Conservation (phyloP, 2,797 vertebrate genomes). For the Chaetophractus vellerosus region DNA sequence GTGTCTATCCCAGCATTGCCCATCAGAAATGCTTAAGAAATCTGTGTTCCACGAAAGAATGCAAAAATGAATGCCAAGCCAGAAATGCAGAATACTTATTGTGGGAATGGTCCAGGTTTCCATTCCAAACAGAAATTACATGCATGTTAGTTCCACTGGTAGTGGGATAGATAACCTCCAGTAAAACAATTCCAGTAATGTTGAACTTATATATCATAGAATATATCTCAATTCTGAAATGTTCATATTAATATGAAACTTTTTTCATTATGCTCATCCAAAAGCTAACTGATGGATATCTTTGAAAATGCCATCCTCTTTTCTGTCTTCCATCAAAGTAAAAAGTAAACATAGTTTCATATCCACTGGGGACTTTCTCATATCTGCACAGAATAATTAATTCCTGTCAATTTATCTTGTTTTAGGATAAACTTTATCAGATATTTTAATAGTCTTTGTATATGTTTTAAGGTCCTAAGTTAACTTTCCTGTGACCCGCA, state of each 20-base stretch:
- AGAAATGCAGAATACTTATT: neutral
- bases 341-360: conserved; percentile 45
- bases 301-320: conserved; percentile 27
- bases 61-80: neutral
- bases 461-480: neutral
- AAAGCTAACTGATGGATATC: conserved; percentile 27
- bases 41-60: conserved; percentile 11
- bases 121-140: too few relatives aligned
- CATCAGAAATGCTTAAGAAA: conserved; percentile 13
- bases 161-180: neutral
- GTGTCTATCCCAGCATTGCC: neutral
- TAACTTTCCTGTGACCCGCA: conserved; percentile 10
- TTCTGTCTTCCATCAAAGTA: neutral
- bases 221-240: conserved; percentile 19
- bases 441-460: conserved; percentile 17
- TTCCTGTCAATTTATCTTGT: conserved; percentile 46
- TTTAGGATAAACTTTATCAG: conserved; percentile 33
- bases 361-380: neutral
- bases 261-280: neutral
- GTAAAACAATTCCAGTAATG: neutral
- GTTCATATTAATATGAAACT: conserved; percentile 25
- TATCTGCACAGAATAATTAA: conserved; percentile 8
- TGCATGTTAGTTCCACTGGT: neutral
- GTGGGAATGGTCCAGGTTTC: neutral
- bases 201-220: neutral